Conservation (phyloP, 2,797 vertebrate genomes). For the Halcyon badia region DNA sequence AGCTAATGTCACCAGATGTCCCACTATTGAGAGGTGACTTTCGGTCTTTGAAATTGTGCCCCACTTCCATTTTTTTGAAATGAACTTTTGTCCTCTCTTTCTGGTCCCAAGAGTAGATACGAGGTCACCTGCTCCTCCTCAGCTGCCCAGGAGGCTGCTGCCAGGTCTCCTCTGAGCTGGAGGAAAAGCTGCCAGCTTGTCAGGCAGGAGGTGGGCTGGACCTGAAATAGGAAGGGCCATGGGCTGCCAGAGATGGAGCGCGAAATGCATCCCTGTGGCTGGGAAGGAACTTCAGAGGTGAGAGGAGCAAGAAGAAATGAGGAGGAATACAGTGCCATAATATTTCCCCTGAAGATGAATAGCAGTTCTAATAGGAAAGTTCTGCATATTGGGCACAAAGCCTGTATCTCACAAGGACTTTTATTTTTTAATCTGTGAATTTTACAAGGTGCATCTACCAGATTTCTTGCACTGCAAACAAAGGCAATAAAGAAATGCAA, state of each 20-base stretch:
- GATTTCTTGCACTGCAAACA: conserved; percentile 13
- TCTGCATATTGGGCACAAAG: conserved; percentile 18
- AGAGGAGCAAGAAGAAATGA: neutral
- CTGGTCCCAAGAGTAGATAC: neutral
- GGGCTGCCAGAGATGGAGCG: neutral
- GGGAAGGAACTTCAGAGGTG: neutral
- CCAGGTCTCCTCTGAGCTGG: neutral
- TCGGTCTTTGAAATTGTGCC: conserved; percentile 42
- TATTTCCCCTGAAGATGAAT: neutral
- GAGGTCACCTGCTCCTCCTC: neutral
- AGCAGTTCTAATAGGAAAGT: conserved; percentile 7
- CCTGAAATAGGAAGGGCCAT: neutral
- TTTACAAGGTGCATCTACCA: conserved; percentile 10
- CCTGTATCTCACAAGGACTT: neutral
- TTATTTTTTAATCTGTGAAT: conserved; percentile 54
- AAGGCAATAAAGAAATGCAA: conserved; percentile 63
- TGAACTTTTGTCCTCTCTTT: conserved; percentile 21
- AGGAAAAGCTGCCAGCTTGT: neutral
- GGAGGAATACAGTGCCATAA: neutral
- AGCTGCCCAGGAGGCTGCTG: neutral
- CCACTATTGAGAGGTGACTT: conserved; percentile 58
- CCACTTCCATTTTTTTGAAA: conserved; percentile 1
- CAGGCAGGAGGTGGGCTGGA: neutral
- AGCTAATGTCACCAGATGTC: conserved; percentile 74
- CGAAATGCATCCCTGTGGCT: accelerated